Evolutionary conservation across 1,140 invertebrate genomes (phyloP).

Genomic region (Fopius arisanus): DNA sequence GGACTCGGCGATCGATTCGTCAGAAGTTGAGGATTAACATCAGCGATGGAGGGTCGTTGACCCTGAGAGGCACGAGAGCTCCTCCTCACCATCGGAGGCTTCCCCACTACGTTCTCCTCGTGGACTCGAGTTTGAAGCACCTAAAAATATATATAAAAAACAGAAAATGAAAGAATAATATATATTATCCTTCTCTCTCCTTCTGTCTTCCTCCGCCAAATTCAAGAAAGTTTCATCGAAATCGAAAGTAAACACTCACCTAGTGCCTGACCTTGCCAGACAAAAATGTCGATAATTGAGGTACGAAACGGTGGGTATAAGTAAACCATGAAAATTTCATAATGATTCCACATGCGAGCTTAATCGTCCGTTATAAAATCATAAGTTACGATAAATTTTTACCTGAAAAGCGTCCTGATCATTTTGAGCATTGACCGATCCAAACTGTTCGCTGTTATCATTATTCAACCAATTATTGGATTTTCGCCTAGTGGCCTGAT

Average conservation of each 20-base stretch:
- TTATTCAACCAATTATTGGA: conserved; percentile 53
- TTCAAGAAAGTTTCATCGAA: no score
- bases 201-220: no score
- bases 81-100: conserved; percentile 50
- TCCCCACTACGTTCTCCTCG: conserved; percentile 51
- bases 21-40: conserved; percentile 36
- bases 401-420: conserved; percentile 55
- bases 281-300: no score
- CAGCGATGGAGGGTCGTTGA: conserved; percentile 40
- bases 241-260: no score
- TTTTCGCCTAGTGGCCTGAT: conserved; percentile 44
- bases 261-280: no score
- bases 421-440: conserved; percentile 41
- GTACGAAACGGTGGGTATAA: no score
- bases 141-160: conserved; percentile 40
- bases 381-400: no score
- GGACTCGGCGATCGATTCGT: conserved; percentile 59
- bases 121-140: conserved; percentile 52
- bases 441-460: conserved; percentile 48
- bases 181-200: no score
- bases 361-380: no score
- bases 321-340: no score
- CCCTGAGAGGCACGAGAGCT: conserved; percentile 46
- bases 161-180: no score
- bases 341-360: no score